phyloP scores from a whole-genome alignment of 2,888 invertebrate genomes.

The Drosophila gaucha region DNA sequence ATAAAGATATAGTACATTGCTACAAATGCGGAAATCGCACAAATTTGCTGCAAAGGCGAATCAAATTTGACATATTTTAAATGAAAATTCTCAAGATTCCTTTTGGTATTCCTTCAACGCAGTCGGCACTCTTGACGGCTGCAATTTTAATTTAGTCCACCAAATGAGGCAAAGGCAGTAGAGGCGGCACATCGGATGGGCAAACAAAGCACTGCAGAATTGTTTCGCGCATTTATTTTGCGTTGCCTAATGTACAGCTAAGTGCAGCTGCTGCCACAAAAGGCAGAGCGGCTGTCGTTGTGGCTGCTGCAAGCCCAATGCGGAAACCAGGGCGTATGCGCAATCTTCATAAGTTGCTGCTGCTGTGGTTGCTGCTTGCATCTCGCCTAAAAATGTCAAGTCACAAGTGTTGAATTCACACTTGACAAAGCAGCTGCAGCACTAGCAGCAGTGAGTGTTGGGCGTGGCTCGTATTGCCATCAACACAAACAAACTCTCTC shows the following conservation, averaged over 20 bases:
- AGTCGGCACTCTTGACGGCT: constrained; percentile 56
- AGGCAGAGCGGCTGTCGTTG: constrained; percentile 22
- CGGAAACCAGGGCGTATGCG: constrained; percentile 54
- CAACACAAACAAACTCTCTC: constrained; percentile 23
- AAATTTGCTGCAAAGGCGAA: constrained; percentile 29
- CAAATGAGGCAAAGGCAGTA: constrained; percentile 56
- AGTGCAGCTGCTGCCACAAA: constrained; percentile 64
- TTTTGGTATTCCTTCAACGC: constrained; percentile 9
- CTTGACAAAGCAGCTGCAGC: constrained; percentile 68
- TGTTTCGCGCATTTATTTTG: constrained; percentile 64
- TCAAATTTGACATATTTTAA: constrained; percentile 44
- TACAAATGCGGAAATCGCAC: constrained; percentile 6
- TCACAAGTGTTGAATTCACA: constrained; percentile 79
- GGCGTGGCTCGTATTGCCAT: constrained; percentile 41
- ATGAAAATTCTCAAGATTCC: constrained; percentile 23
- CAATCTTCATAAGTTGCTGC: constrained; percentile 47
- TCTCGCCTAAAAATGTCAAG: constrained; percentile 78
- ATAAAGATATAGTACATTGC: neutral
- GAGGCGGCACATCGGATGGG: constrained; percentile 38
- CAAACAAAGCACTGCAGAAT: constrained; percentile 69
- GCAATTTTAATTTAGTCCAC: constrained; percentile 74
- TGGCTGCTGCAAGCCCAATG: constrained; percentile 14
- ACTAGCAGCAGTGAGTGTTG: constrained; percentile 15
- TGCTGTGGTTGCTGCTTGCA: constrained; percentile 29
- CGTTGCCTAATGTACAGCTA: constrained; percentile 64